These are phyloP conservation scores for Petrocephalus sullivani DNA, from an alignment of 2,797 vertebrate species.

Conservation along the genomic window DNA sequence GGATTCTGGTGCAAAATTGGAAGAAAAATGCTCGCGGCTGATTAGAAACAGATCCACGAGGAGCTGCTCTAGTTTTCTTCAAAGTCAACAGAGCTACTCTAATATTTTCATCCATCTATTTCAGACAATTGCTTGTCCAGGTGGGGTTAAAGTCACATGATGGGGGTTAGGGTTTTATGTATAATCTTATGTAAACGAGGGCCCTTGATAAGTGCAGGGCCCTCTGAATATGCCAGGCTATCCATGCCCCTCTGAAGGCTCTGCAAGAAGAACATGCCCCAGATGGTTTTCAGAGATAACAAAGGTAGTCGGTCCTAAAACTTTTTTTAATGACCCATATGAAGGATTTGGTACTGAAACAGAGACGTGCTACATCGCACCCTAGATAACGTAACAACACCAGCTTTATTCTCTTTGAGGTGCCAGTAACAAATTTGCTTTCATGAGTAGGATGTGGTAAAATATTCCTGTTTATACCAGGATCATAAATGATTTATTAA, in stretches of 20 bases:
- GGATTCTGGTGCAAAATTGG: conserved; percentile 25
- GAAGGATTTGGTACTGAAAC: background rate
- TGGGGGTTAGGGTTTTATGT: background rate
- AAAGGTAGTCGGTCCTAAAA: background rate
- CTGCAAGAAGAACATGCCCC: background rate
- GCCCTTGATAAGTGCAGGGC: background rate
- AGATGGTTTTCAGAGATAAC: background rate
- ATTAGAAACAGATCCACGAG: conserved; percentile 35
- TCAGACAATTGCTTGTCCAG: background rate
- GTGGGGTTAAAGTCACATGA: background rate
- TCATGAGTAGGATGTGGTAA: background rate
- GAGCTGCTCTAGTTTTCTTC: background rate
- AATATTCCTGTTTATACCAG: background rate
- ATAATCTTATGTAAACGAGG: background rate
- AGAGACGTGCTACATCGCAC: background rate
- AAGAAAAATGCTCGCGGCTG: conserved; percentile 43
- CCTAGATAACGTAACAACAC: background rate
- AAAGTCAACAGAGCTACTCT: background rate
- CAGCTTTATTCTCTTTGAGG: background rate
- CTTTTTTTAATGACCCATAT: background rate
- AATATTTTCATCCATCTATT: background rate
- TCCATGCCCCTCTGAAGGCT: background rate
- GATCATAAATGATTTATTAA: background rate
- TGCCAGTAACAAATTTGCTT: background rate
- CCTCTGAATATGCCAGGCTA: background rate